Evolutionary conservation across 2,888 invertebrate species (phyloP).

Genomic region (Lasioglossum figueresi): DNA sequence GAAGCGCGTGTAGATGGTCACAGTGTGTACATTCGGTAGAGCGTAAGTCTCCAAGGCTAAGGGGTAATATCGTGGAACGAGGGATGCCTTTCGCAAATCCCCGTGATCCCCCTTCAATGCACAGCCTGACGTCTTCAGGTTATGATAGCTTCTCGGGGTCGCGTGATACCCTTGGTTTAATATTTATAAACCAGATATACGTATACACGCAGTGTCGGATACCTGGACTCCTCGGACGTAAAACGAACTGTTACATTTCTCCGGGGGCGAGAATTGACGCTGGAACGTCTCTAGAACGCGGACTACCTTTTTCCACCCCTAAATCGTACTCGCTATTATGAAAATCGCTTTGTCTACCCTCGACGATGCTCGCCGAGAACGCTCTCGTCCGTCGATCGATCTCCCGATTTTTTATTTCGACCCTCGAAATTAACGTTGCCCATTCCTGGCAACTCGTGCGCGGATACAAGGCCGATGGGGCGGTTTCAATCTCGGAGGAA

Average conservation of each 20-base stretch:
- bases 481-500: slow-evolving; percentile 49
- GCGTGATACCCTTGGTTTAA: slow-evolving; percentile 68
- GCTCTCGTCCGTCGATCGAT: slow-evolving; percentile 3
- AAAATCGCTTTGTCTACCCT: slow-evolving; percentile 25
- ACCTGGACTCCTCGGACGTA: slow-evolving; percentile 13
- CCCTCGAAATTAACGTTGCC: slow-evolving; percentile 69
- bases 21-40: slow-evolving; percentile 38
- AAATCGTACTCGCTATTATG: slow-evolving; percentile 14
- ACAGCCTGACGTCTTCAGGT: slow-evolving; percentile 69
- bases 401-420: slow-evolving; percentile 33
- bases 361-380: background rate
- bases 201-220: slow-evolving; percentile 32
- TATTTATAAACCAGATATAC: slow-evolving; percentile 73
- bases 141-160: slow-evolving; percentile 63
- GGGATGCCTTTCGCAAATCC: slow-evolving; percentile 72
- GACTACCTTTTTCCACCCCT: background rate
- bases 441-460: slow-evolving; percentile 57
- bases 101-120: slow-evolving; percentile 72
- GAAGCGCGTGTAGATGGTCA: slow-evolving; percentile 21
- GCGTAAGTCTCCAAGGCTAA: slow-evolving; percentile 57
- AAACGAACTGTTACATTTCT: background rate
- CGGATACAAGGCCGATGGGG: slow-evolving; percentile 43
- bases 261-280: slow-evolving; percentile 25
- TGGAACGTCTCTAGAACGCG: background rate
- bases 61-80: slow-evolving; percentile 69